A percentile compares a stretch with the other conserved stretches of the same genome.
Conservation (phyloP, 2,888 invertebrate species). For the Chloroclysta siterata region DNA sequence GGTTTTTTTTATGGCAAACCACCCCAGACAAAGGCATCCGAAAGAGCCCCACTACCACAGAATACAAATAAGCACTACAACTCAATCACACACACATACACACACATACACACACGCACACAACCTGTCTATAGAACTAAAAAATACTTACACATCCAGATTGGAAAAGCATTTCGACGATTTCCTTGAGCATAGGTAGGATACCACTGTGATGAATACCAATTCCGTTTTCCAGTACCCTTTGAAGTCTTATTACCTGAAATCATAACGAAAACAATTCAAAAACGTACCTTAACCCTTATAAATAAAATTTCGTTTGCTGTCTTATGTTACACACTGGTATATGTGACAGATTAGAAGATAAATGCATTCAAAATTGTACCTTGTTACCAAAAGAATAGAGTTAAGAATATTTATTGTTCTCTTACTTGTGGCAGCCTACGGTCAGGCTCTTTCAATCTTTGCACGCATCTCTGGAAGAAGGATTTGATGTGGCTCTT, state of each 20-base stretch:
- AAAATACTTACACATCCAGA: constrained; percentile 93
- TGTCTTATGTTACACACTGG: background rate
- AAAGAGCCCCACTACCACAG: background rate
- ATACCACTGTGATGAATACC: constrained; percentile 99
- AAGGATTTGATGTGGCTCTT: constrained; percentile 93
- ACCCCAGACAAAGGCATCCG: no score
- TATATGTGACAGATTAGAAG: background rate
- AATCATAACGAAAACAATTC: constrained; percentile 33
- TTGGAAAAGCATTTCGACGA: constrained; percentile 98
- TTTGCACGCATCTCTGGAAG: constrained; percentile 92
- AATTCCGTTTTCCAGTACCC: constrained; percentile 90
- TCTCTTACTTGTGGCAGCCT: constrained; percentile 92
- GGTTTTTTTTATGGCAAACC: no score
- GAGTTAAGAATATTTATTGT: background rate
- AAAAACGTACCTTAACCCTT: background rate
- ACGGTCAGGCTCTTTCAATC: constrained; percentile 94
- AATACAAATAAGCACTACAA: background rate
- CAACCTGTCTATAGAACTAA: no score
- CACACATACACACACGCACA: constrained; percentile 95
- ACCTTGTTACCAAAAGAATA: background rate
- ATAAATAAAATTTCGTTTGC: background rate
- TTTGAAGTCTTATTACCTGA: constrained; percentile 72
- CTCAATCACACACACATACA: constrained; percentile 72
- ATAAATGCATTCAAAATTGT: background rate
- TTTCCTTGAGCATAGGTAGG: constrained; percentile 98